Base-by-base conservation (phyloP, 2,113 vertebrate genomes). In the Cyrtonyx montezumae region DNA sequence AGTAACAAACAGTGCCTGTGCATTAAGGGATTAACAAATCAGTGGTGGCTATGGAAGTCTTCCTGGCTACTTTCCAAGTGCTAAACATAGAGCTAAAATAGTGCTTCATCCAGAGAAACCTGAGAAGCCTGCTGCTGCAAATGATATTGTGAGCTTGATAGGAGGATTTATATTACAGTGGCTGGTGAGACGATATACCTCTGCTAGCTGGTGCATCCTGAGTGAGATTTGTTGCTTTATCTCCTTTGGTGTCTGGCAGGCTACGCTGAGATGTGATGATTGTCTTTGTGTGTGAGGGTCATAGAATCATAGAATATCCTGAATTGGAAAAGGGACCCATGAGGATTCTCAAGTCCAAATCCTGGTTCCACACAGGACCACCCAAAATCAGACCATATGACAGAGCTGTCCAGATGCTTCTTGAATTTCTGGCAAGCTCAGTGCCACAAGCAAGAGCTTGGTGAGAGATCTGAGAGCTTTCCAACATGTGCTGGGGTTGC, bases 11-110 rank as follows among this genome's bases (percentile, higher is more conserved):
- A 94, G 81, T 88, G 87, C 91, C 90, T 94, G 51, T 91, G 85
- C 95, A 88, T 95, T 96, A 94, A 94, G 62, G 84, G 95, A 96
- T 96, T 96, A 95, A 90, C 89, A 91, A 94, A 94, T 96, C 94
- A 89, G 87, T 61, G 83, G 42, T 87, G 79, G 84, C 88, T 95
- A 92, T 93, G 84, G 96, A 91, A 94, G 93, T 95, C 90, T 96
- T 86, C 87, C 89, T 96, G 96, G 96, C 91, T 86, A 83, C 48
- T 68, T 59, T 94, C 94, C 95, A 94, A 26, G 73, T 61, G 40
- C 79, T 88, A 66, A 93, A 71, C 93, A 42, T 13, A 58, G 89
- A 61, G 79, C 79, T 91, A 91, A 94, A 94, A 53, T 58, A 90
- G 68, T 68, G 79, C 82, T 94, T 94, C 87, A 68, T 80, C 79